Base-by-base conservation (phyloP, 2,113 vertebrate species). In the Rhadina sibilatrix region DNA sequence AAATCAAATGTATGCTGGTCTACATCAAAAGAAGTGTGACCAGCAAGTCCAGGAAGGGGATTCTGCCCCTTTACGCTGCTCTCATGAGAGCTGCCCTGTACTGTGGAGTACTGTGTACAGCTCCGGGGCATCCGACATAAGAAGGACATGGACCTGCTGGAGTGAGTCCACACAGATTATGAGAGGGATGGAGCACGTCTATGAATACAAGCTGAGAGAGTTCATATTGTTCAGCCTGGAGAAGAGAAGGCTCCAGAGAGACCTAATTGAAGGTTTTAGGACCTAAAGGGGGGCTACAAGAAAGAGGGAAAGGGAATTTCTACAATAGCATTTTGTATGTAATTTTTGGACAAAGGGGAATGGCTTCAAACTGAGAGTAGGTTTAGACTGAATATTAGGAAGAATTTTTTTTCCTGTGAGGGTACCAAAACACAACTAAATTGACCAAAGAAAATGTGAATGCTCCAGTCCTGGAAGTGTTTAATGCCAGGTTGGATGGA, bases 81-180 rank as follows among this genome's bases (percentile, higher is more conserved):
- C 9, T 42, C 18, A 4, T 37, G 42, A 27, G 42, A 64, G 25
- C 14, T 47, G 35, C 31, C 17, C 14, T 19, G n/a, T n/a, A n/a
- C n/a, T n/a, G n/a, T n/a, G 30, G 14, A 27, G 9, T 15, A 5
- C 9, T 31, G n/a, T 0, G 0, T 14, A 7, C 16, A 21, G 7
- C 23, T 21, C 40, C 31, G n/a, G 35, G 20, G 9, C 16, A 56
- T 3, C 6, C 57, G 56, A 2, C 16, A 8, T 2, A 7, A 24
- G 19, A 7, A 47, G 20, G 40, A 25, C 31, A 31, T 3, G 14
- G 20, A 71, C 16, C 49, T 71, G 30, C 65, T 31, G 13, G 21
- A 63, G 5, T 8, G 20, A 40, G 49, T 31, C 42, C 66, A 27
- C 49, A 64, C 19, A 12, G 17, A 22, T 18, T 25, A 10, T 18